These are phyloP conservation scores for Synanceia verrucosa DNA, from an alignment of 2,797 vertebrate species.

Conservation along the genomic window DNA sequence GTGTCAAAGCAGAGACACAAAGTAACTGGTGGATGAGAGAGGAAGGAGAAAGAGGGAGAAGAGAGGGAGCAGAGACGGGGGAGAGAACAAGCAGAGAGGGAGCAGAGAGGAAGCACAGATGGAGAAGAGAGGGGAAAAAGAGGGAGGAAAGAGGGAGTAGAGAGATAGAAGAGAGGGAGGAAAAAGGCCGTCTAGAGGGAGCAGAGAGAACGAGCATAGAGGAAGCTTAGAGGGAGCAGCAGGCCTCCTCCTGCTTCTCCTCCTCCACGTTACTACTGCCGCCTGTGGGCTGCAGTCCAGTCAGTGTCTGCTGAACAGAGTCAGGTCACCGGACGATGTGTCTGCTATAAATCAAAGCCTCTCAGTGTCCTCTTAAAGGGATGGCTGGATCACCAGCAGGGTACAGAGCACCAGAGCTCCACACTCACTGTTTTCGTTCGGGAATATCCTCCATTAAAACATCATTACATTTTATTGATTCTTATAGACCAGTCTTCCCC, in stretches of 20 bases:
- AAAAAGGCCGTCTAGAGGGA: constrained; percentile 29
- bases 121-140: too few relatives aligned
- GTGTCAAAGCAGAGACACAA: not conserved
- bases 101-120: constrained; percentile 34
- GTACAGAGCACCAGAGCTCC: not conserved
- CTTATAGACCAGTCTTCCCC: too few relatives aligned
- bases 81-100: constrained; percentile 24
- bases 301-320: constrained; percentile 20
- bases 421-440: not conserved
- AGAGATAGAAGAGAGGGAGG: too few relatives aligned
- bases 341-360: constrained; percentile 12
- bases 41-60: too few relatives aligned
- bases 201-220: too few relatives aligned
- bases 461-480: not conserved
- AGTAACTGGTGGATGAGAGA: constrained; percentile 43
- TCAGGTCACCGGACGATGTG: too few relatives aligned
- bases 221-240: constrained; percentile 6
- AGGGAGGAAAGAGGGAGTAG: too few relatives aligned
- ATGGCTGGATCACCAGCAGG: not conserved
- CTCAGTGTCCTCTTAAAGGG: constrained; percentile 5
- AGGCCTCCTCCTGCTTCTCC: not conserved
- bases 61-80: too few relatives aligned
- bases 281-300: constrained; percentile 14
- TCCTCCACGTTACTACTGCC: constrained; percentile 9
- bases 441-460: not conserved